Evolutionary conservation across 1,140 invertebrate genomes (phyloP).

Genomic region (Listronotus oregonensis): DNA sequence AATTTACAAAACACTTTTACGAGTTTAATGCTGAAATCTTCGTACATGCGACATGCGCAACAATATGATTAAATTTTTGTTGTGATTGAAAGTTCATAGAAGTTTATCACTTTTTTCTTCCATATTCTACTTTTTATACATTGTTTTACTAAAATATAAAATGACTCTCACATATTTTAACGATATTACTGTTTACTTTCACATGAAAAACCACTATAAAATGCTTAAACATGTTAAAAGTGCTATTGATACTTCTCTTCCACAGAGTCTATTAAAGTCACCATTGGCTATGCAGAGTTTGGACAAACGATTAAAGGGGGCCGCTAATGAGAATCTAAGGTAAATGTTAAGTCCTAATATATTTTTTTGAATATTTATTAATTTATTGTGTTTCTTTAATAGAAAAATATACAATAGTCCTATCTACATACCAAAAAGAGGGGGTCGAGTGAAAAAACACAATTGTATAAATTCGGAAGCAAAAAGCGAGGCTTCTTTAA

Average conservation of each 20-base stretch:
- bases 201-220: constrained; percentile 47
- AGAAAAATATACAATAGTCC: constrained; percentile 20
- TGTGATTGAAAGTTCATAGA: constrained; percentile 19
- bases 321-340: constrained; percentile 25
- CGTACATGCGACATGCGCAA: too few species aligned
- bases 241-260: constrained; percentile 43
- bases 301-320: constrained; percentile 12
- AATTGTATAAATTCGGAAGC: constrained; percentile 23
- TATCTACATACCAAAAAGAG: constrained; percentile 7
- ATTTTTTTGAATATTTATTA: background rate
- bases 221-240: constrained; percentile 43
- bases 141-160: background rate
- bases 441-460: constrained; percentile 19
- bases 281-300: constrained; percentile 20
- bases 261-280: constrained; percentile 37
- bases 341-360: constrained; percentile 3
- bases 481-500: constrained; percentile 15
- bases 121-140: constrained; percentile 10
- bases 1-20: too few species aligned
- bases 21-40: too few species aligned
- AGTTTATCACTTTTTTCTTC: constrained; percentile 2
- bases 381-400: background rate
- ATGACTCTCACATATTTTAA: constrained; percentile 34
- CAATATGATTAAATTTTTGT: background rate
- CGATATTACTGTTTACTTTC: constrained; percentile 42